Percentiles rank a stretch among this genome's conserved stretches.
Conservation (phyloP, 2,113 vertebrate species). For the Pseudopodoces humilis region DNA sequence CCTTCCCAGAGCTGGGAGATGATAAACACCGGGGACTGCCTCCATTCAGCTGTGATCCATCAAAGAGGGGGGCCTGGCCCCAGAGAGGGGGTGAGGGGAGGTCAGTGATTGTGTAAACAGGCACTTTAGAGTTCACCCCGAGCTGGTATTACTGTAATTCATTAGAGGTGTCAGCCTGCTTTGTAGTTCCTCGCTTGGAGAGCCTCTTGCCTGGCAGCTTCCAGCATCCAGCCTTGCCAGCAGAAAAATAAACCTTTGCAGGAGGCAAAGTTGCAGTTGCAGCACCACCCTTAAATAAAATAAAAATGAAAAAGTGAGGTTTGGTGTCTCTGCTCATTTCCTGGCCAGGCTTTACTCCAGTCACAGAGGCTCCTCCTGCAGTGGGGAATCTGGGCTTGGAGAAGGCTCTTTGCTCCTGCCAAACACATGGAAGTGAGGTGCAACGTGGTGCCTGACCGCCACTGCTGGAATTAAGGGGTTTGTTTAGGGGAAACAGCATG, state of each 20-base stretch:
- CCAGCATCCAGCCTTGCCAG: neutral
- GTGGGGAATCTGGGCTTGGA: neutral
- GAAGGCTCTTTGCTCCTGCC: neutral
- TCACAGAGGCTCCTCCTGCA: neutral
- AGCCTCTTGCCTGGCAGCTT: neutral
- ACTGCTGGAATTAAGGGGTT: fast-evolving
- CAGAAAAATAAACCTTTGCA: neutral
- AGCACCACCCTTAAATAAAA: neutral
- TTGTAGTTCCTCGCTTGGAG: neutral
- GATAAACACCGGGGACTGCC: constrained; percentile 36
- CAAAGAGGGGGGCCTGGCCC: neutral
- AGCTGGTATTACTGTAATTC: constrained; percentile 53
- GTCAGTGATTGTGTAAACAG: constrained; percentile 66
- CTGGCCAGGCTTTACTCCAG: neutral
- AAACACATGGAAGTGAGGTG: neutral
- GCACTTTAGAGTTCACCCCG: constrained; percentile 57
- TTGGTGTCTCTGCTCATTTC: neutral
- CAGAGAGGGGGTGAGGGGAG: constrained; percentile 37
- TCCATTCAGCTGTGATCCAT: constrained; percentile 65
- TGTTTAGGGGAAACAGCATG: fast-evolving
- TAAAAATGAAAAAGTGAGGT: neutral
- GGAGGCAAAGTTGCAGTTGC: neutral
- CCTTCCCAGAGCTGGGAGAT: neutral
- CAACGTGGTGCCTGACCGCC: fast-evolving
- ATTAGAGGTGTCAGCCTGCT: constrained; percentile 63